phyloP scores from a whole-genome alignment of 2,113 vertebrate species.

The Hemibagrus wyckioides region DNA sequence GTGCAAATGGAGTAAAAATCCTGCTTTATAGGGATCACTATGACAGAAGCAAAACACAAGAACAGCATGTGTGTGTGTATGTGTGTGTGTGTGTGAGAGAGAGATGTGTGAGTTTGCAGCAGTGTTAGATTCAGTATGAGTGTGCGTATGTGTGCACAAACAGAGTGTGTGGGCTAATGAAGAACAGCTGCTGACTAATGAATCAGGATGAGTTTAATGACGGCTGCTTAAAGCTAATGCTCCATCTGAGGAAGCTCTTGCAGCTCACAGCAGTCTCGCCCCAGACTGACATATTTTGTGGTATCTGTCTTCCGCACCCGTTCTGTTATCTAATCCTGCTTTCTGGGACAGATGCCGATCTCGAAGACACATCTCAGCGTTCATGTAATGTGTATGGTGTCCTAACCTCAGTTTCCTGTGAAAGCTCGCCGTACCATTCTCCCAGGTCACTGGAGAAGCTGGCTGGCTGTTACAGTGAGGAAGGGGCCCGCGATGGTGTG shows the following conservation, averaged over 20 bases:
- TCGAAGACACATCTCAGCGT: constrained; percentile 28
- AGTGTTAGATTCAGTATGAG: constrained; percentile 34
- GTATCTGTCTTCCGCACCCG: constrained; percentile 27
- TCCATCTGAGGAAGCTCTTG: constrained; percentile 47
- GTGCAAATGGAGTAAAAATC: constrained; percentile 54
- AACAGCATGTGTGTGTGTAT: constrained; percentile 37
- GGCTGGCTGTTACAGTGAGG: constrained; percentile 55
- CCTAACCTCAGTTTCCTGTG: constrained; percentile 54
- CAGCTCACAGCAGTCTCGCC: constrained; percentile 18
- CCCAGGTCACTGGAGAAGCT: constrained; percentile 44
- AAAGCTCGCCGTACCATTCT: constrained; percentile 24
- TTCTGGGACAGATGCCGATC: constrained; percentile 43
- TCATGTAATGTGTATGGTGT: constrained; percentile 37
- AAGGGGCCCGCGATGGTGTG: constrained; percentile 52
- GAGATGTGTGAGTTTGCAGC: constrained; percentile 5
- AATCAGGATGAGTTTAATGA: constrained; percentile 65
- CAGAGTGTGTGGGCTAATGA: constrained; percentile 60
- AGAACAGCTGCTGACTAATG: constrained; percentile 64
- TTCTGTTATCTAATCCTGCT: constrained; percentile 55
- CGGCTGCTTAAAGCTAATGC: constrained; percentile 53
- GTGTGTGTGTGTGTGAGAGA: constrained; percentile 30
- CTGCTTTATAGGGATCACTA: constrained; percentile 53
- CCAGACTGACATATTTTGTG: constrained; percentile 37
- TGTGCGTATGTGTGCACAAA: constrained; percentile 28
- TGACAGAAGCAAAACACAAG: constrained; percentile 52